Evolutionary conservation across 1,140 invertebrate genomes (phyloP).

Genomic region (Battus philenor): DNA sequence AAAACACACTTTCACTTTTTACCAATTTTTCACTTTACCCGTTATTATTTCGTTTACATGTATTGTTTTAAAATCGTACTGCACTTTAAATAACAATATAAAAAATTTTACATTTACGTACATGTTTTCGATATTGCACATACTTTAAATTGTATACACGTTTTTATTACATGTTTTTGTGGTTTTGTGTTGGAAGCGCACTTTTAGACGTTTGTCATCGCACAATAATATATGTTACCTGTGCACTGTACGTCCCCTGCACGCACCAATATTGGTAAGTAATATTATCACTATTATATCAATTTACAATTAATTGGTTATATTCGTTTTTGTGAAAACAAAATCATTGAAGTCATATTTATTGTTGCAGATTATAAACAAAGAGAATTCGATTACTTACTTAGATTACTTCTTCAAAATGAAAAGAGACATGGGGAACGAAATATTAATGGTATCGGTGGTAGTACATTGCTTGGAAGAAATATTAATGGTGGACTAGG

Average conservation of each 20-base stretch:
- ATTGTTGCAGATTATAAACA: conserved; percentile 55
- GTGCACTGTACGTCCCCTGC: conserved; percentile 26
- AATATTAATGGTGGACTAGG: conserved; percentile 38
- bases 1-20: background rate
- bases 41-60: too few relatives aligned
- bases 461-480: conserved; percentile 34
- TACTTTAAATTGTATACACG: background rate
- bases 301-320: conserved; percentile 2
- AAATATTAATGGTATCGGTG: conserved; percentile 42
- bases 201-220: conserved; percentile 33
- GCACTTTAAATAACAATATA: too few relatives aligned
- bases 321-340: background rate
- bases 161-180: conserved; percentile 24
- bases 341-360: conserved; percentile 9
- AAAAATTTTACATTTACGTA: too few relatives aligned
- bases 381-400: conserved; percentile 46
- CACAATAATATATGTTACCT: conserved; percentile 30
- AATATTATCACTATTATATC: too few relatives aligned
- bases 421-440: conserved; percentile 37
- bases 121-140: background rate
- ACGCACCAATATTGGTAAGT: conserved; percentile 20
- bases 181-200: conserved; percentile 55
- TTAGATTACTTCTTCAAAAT: conserved; percentile 46
- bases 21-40: background rate
- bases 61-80: too few relatives aligned